phyloP scores from a whole-genome alignment of 2,113 vertebrate genomes.

The Asarcornis scutulata region DNA sequence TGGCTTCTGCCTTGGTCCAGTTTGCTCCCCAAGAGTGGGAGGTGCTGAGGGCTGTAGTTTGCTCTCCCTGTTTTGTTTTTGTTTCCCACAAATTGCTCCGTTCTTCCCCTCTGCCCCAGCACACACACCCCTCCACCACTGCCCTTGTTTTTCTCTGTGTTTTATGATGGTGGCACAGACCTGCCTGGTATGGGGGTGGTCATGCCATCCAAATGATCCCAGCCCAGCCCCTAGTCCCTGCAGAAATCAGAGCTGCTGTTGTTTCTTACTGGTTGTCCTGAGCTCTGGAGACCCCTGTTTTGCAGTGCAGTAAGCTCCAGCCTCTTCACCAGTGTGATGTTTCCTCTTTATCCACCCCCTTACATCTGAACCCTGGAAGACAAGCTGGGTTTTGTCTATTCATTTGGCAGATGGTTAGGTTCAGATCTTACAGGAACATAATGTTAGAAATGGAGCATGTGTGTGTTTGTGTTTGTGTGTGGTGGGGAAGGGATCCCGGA shows the following conservation, averaged over 20 bases:
- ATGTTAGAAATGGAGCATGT: conserved; percentile 40
- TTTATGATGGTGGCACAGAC: neutral
- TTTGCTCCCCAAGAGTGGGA: neutral
- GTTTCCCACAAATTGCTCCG: neutral
- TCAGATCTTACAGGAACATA: conserved; percentile 54
- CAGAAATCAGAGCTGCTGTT: neutral
- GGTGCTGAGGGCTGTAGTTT: neutral
- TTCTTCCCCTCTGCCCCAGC: neutral
- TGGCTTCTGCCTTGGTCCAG: neutral
- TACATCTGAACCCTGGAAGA: conserved; percentile 56
- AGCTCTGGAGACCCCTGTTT: conserved; percentile 22
- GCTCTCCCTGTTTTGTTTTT: neutral
- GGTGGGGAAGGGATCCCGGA: conserved; percentile 32
- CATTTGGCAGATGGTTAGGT: conserved; percentile 63
- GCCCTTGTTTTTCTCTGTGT: neutral
- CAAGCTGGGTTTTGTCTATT: conserved; percentile 64
- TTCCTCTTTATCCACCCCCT: conserved; percentile 49
- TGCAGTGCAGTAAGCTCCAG: neutral
- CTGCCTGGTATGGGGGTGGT: neutral
- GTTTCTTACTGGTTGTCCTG: conserved; percentile 8
- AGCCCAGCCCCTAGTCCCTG: neutral
- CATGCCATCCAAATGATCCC: neutral
- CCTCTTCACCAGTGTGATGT: neutral
- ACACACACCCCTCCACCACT: too few species aligned
- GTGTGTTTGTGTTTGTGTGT: conserved; percentile 32